phyloP scores from a whole-genome alignment of 2,113 vertebrate species.

The Strix aluco region DNA sequence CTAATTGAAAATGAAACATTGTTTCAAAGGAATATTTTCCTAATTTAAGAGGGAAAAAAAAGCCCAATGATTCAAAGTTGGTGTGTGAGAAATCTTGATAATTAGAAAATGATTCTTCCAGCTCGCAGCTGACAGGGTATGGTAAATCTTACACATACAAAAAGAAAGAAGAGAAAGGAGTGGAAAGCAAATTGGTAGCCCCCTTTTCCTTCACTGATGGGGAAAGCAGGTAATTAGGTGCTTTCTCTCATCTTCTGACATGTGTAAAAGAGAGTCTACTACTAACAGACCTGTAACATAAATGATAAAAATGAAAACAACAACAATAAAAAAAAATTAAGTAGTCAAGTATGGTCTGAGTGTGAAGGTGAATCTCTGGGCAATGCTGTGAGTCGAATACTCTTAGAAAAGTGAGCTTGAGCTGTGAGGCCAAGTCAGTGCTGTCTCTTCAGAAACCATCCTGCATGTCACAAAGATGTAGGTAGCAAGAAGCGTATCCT shows the following conservation, averaged over 20 bases:
- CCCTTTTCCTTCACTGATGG: conserved; percentile 18
- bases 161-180: not conserved
- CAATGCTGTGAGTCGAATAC: accelerated
- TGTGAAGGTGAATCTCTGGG: not conserved
- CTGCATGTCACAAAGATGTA: accelerated
- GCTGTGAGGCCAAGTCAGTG: not conserved
- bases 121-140: conserved; percentile 20
- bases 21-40: conserved; percentile 9
- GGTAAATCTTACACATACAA: conserved; percentile 37
- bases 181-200: conserved; percentile 34
- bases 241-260: conserved; percentile 68
- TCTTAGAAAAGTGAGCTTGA: no score
- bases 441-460: not conserved
- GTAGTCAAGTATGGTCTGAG: not conserved
- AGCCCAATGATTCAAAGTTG: not conserved
- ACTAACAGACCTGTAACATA: conserved; percentile 50
- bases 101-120: conserved; percentile 67
- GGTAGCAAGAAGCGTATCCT: accelerated
- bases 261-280: conserved; percentile 64
- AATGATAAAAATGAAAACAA: conserved; percentile 47
- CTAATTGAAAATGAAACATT: conserved; percentile 27
- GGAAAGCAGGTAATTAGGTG: conserved; percentile 66
- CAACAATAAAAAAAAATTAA: not conserved
- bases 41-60: conserved; percentile 7
- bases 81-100: conserved; percentile 41